A percentile compares a stretch with the other conserved stretches of the same genome.
Evolutionary conservation across 2,888 invertebrate genomes (phyloP).

Genomic region (Mimumesa dahlbomi): DNA sequence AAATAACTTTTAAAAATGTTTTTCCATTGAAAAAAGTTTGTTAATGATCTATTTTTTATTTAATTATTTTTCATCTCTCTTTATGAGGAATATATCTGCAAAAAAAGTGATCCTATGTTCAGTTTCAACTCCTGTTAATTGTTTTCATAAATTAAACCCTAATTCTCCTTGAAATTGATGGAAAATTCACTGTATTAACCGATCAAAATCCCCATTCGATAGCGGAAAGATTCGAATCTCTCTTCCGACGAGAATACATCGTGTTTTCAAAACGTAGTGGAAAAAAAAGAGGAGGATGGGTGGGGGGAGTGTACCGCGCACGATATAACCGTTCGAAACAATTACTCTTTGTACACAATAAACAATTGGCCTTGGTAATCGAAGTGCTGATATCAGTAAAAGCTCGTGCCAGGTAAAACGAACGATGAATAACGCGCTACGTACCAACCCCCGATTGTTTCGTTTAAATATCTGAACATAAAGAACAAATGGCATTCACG

Average conservation of each 20-base stretch:
- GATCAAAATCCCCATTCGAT: too few relatives aligned
- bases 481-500: slow-evolving; percentile 4
- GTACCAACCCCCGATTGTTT: not conserved
- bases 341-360: slow-evolving; percentile 49
- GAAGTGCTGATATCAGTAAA: slow-evolving; percentile 50
- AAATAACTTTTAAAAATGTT: too few relatives aligned
- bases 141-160: too few relatives aligned
- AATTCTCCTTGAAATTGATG: not conserved
- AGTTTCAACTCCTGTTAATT: too few relatives aligned
- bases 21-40: too few relatives aligned
- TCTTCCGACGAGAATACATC: not conserved
- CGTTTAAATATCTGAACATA: not conserved
- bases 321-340: slow-evolving; percentile 44
- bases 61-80: too few relatives aligned
- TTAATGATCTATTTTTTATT: too few relatives aligned
- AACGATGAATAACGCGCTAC: slow-evolving; percentile 36
- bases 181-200: not conserved
- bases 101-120: too few relatives aligned
- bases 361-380: slow-evolving; percentile 56
- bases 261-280: not conserved
- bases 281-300: not conserved
- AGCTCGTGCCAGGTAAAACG: slow-evolving; percentile 26
- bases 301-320: not conserved
- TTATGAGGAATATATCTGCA: too few relatives aligned
- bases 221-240: not conserved